These are phyloP conservation scores for Vollenhovia emeryi DNA, from an alignment of 1,140 invertebrate genomes.

Conservation along the genomic window DNA sequence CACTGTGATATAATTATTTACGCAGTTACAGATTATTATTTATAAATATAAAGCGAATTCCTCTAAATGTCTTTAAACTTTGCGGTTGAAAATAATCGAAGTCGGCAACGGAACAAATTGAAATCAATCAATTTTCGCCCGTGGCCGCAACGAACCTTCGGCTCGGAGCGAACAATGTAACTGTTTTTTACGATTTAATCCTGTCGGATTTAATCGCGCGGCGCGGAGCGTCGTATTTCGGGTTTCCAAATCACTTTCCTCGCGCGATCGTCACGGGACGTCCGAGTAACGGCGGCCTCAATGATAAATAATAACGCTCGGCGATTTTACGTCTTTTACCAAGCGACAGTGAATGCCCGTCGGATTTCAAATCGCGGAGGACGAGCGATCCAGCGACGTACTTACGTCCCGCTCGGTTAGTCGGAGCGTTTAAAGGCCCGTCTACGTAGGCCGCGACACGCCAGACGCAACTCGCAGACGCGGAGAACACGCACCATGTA, in stretches of 20 bases:
- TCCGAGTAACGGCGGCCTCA: neutral
- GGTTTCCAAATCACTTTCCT: neutral
- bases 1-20: neutral
- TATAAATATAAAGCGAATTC: neutral
- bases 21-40: neutral
- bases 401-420: neutral
- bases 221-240: neutral
- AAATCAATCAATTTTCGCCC: neutral
- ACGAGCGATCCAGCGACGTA: neutral
- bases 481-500: too few relatives aligned
- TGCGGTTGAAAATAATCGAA: neutral
- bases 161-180: neutral
- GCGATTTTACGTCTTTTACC: neutral
- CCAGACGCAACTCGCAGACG: too few relatives aligned
- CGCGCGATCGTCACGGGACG: neutral
- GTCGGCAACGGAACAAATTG: neutral
- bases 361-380: neutral
- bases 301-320: neutral
- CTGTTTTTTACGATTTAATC: neutral
- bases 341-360: neutral
- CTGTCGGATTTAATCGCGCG: neutral
- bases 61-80: neutral
- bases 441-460: too few relatives aligned
- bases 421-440: neutral
- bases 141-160: neutral